Conservation (phyloP, 1,140 invertebrate species). For the Callitettix versicolor region DNA sequence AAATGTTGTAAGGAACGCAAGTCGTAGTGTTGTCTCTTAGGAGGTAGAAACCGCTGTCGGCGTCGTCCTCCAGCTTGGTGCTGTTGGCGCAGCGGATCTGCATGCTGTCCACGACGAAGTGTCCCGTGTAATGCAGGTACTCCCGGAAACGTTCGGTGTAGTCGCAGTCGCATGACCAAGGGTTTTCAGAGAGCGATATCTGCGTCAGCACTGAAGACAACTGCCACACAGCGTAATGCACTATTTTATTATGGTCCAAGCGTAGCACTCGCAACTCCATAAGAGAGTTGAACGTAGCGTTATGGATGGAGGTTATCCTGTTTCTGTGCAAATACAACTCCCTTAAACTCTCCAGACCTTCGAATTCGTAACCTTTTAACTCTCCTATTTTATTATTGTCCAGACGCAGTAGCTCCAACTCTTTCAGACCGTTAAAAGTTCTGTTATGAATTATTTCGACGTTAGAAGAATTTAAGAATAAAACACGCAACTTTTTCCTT, state of each 20-base stretch:
- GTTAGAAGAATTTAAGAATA: constrained; percentile 76
- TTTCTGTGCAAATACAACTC: constrained; percentile 56
- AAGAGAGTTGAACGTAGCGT: constrained; percentile 65
- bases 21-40: constrained; percentile 27
- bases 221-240: constrained; percentile 63
- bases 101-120: constrained; percentile 49
- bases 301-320: constrained; percentile 57
- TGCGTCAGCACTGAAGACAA: constrained; percentile 52
- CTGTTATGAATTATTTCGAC: constrained; percentile 79
- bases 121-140: constrained; percentile 53
- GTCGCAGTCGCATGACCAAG: constrained; percentile 81
- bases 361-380: constrained; percentile 76
- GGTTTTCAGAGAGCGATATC: constrained; percentile 63
- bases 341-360: constrained; percentile 48
- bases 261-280: constrained; percentile 55
- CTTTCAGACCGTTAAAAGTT: constrained; percentile 78
- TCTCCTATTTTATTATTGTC: constrained; percentile 65
- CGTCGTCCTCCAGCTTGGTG: constrained; percentile 42
- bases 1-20: constrained; percentile 26
- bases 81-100: constrained; percentile 52
- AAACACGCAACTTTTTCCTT: constrained; percentile 67
- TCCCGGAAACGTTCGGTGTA: constrained; percentile 68
- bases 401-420: constrained; percentile 69
- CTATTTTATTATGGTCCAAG: constrained; percentile 67
- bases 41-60: constrained; percentile 45